Evolutionary conservation across 2,888 invertebrate genomes (phyloP).

Genomic region (Tethea ocularis): DNA sequence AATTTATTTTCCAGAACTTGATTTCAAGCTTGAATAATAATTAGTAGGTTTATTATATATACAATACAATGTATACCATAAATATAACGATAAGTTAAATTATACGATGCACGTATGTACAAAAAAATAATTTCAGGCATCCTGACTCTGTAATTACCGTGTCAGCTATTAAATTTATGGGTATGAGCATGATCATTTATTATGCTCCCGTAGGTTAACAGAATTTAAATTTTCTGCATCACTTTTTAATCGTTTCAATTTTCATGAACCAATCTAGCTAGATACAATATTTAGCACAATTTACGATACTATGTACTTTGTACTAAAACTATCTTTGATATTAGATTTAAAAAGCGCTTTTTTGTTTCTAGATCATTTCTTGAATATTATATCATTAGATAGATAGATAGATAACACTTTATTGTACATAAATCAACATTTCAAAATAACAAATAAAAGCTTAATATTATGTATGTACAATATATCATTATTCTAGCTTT

Average conservation of each 20-base stretch:
- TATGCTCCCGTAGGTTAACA: not conserved
- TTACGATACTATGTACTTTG: too few species aligned
- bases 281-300: not conserved
- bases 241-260: not conserved
- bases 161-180: not conserved
- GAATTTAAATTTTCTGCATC: not conserved
- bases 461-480: too few species aligned
- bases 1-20: not conserved
- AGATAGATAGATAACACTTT: too few species aligned
- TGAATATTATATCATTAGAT: too few species aligned
- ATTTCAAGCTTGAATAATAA: constrained; percentile 1
- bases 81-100: not conserved
- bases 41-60: too few species aligned
- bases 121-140: not conserved
- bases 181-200: not conserved
- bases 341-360: too few species aligned
- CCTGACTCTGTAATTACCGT: not conserved
- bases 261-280: not conserved
- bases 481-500: too few species aligned
- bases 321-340: too few species aligned
- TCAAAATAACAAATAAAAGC: too few species aligned
- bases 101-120: not conserved
- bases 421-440: too few species aligned
- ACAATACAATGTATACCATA: not conserved
- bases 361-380: too few species aligned